Conservation (phyloP, 2,888 invertebrate genomes). For the Drosophila vallismaia region DNA sequence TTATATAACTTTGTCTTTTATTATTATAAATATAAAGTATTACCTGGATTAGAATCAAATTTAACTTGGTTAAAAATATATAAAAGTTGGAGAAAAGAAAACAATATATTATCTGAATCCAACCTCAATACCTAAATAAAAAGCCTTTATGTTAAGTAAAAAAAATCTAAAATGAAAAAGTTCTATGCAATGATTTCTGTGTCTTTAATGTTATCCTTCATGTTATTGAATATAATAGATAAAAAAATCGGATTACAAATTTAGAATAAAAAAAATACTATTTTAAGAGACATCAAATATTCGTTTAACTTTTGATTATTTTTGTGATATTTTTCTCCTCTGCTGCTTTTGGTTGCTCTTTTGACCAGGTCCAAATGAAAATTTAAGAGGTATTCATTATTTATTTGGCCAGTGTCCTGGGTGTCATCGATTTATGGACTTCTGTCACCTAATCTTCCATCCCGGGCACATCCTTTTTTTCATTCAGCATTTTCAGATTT, state of each 20-base stretch:
- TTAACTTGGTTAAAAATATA: too few relatives aligned
- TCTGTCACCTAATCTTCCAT: constrained; percentile 7
- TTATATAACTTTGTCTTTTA: too few relatives aligned
- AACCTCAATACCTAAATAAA: too few relatives aligned
- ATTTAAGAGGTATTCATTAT: constrained; percentile 67
- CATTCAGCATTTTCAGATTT: constrained; percentile 6
- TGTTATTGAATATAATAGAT: too few relatives aligned
- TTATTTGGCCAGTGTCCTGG: constrained; percentile 40
- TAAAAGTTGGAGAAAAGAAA: too few relatives aligned
- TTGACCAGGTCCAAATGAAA: constrained; percentile 56
- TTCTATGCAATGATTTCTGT: too few relatives aligned
- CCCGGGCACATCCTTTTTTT: neutral
- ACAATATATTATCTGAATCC: too few relatives aligned
- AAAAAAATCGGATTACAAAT: too few relatives aligned
- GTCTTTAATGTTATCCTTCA: neutral
- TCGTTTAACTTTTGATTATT: constrained; percentile 12
- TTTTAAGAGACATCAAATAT: constrained; percentile 5
- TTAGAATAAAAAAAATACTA: neutral
- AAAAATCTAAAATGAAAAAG: too few relatives aligned
- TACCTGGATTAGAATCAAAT: too few relatives aligned
- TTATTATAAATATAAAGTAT: too few relatives aligned
- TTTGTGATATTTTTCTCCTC: neutral
- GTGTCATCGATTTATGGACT: constrained; percentile 19
- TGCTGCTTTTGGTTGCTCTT: constrained; percentile 23
- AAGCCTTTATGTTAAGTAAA: too few relatives aligned